Percentiles rank a stretch among this genome's conserved stretches.
These are phyloP conservation scores for Helleia helle DNA, from an alignment of 2,888 invertebrate species.

Conservation along the genomic window DNA sequence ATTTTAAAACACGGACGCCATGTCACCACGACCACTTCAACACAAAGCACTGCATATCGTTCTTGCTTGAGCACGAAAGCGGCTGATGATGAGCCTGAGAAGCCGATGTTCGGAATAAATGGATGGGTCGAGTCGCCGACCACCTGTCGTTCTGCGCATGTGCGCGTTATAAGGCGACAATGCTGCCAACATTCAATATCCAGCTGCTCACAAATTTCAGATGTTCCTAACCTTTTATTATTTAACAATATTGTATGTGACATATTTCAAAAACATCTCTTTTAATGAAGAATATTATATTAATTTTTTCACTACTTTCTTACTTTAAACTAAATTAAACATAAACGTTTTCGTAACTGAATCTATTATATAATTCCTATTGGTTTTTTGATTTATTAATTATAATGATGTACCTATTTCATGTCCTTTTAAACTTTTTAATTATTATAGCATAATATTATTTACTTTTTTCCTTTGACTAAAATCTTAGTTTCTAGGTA, in stretches of 20 bases:
- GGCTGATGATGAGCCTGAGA: constrained; percentile 75
- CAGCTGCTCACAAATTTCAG: constrained; percentile 38
- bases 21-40: constrained; percentile 72
- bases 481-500: too few relatives aligned
- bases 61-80: constrained; percentile 70
- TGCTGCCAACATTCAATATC: constrained; percentile 45
- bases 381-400: too few relatives aligned
- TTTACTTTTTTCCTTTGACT: too few relatives aligned
- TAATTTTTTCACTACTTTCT: too few relatives aligned
- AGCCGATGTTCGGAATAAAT: constrained; percentile 70
- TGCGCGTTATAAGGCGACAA: constrained; percentile 65
- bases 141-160: constrained; percentile 76
- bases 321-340: too few relatives aligned
- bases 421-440: too few relatives aligned
- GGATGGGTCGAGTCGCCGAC: constrained; percentile 70
- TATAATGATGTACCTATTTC: too few relatives aligned
- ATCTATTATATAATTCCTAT: too few relatives aligned
- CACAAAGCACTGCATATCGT: constrained; percentile 72
- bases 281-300: too few relatives aligned
- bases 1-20: constrained; percentile 64
- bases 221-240: constrained; percentile 28
- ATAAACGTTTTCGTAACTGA: too few relatives aligned
- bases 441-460: too few relatives aligned
- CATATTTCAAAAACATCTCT: too few relatives aligned
- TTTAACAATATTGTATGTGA: neutral